Evolutionary conservation across 2,113 vertebrate genomes (phyloP).

Genomic region (Cynoglossus semilaevis): DNA sequence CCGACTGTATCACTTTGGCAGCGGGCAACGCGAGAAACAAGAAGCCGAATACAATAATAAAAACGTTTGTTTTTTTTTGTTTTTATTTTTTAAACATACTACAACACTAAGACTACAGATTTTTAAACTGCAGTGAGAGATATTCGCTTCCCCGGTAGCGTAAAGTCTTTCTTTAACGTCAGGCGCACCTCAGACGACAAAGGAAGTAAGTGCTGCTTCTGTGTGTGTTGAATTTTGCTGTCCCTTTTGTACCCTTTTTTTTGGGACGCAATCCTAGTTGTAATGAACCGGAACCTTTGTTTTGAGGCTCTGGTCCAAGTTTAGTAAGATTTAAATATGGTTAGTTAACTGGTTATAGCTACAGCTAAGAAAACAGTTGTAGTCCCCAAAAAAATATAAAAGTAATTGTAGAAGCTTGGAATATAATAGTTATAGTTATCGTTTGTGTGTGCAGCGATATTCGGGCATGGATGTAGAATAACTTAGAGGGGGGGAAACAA

Average conservation of each 20-base stretch:
- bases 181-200: conserved; percentile 81
- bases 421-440: neutral
- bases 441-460: conserved; percentile 70
- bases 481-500: conserved; percentile 26
- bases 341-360: too few species aligned
- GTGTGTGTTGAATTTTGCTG: conserved; percentile 40
- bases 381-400: too few species aligned
- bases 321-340: too few species aligned
- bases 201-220: conserved; percentile 73
- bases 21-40: conserved; percentile 63
- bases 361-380: too few species aligned
- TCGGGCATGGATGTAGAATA: conserved; percentile 74
- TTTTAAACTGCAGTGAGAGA: conserved; percentile 8
- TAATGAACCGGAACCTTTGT: too few species aligned
- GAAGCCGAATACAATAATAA: conserved; percentile 12
- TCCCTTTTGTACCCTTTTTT: too few species aligned
- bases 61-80: too few species aligned
- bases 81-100: conserved; percentile 4
- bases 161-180: conserved; percentile 70
- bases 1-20: conserved; percentile 64
- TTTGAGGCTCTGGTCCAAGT: too few species aligned
- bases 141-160: conserved; percentile 41
- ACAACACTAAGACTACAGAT: neutral
- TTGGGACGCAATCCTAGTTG: too few species aligned
- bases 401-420: too few species aligned